Conservation (phyloP, 2,797 vertebrate genomes). For the Protosalanx chinensis region DNA sequence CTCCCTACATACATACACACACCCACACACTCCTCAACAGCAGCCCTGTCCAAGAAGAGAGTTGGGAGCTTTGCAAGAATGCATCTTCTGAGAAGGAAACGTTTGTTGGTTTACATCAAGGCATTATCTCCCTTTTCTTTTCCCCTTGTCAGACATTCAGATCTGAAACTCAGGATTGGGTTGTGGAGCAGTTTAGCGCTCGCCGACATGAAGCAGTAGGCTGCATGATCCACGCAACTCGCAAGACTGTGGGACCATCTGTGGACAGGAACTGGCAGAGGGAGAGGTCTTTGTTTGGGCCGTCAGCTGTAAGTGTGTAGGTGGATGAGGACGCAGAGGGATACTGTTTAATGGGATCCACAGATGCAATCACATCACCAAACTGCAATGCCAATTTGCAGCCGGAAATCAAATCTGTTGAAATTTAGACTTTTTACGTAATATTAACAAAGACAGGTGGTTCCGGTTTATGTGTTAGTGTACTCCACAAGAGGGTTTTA, state of each 20-base stretch:
- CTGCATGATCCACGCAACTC: background rate
- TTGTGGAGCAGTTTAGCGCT: slow-evolving; percentile 21
- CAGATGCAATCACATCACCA: slow-evolving; percentile 33
- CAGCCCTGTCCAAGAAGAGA: slow-evolving; percentile 57
- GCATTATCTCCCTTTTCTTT: slow-evolving; percentile 12
- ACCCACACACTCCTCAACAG: slow-evolving; percentile 35
- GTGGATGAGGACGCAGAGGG: slow-evolving; percentile 57
- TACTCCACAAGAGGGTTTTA: no score
- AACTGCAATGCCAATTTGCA: background rate
- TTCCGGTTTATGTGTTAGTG: no score
- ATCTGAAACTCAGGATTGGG: slow-evolving; percentile 29
- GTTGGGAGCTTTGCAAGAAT: slow-evolving; percentile 54
- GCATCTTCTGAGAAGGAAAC: slow-evolving; percentile 57
- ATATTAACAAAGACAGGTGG: no score
- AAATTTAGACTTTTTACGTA: background rate
- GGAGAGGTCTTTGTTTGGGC: slow-evolving; percentile 61
- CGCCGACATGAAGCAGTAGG: slow-evolving; percentile 13
- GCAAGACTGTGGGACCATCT: background rate
- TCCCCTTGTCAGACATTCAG: slow-evolving; percentile 18
- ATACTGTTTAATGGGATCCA: slow-evolving; percentile 62
- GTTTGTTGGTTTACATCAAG: slow-evolving; percentile 35
- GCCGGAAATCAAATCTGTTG: slow-evolving; percentile 27
- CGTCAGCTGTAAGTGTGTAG: slow-evolving; percentile 69
- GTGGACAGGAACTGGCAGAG: slow-evolving; percentile 27
- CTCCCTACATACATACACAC: slow-evolving; percentile 28